Percentiles rank a stretch among this genome's conserved stretches.
These are phyloP conservation scores for Brachionus koreanus DNA, from an alignment of 1,140 invertebrate genomes.

Conservation along the genomic window DNA sequence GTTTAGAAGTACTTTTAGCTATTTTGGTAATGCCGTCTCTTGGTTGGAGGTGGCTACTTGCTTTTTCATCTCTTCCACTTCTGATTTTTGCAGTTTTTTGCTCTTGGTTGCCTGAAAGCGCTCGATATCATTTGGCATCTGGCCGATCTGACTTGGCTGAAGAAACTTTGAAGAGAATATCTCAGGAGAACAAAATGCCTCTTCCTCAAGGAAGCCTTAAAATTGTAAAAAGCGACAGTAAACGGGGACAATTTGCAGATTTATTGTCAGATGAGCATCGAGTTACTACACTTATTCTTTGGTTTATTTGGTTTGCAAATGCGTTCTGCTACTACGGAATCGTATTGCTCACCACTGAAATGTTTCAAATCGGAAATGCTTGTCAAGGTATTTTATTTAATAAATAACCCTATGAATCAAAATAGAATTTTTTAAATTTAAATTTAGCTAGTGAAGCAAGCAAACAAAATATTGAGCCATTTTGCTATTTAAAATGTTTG, in stretches of 20 bases:
- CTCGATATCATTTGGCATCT: slow-evolving; percentile 76
- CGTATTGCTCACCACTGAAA: slow-evolving; percentile 87
- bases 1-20: slow-evolving; percentile 69
- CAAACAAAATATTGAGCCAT: slow-evolving; percentile 49
- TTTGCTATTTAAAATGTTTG: slow-evolving; percentile 70
- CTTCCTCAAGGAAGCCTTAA: slow-evolving; percentile 76
- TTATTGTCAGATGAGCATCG: slow-evolving; percentile 19
- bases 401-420: too few species aligned
- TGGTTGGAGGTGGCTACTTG: slow-evolving; percentile 84
- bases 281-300: slow-evolving; percentile 38
- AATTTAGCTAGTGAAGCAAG: slow-evolving; percentile 42
- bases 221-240: slow-evolving; percentile 66
- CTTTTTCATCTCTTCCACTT: slow-evolving; percentile 78
- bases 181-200: slow-evolving; percentile 79
- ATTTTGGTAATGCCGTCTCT: slow-evolving; percentile 83
- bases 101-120: slow-evolving; percentile 88
- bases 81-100: slow-evolving; percentile 54
- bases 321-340: slow-evolving; percentile 94
- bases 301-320: slow-evolving; percentile 73
- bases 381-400: slow-evolving; percentile 59
- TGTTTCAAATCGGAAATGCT: slow-evolving; percentile 68
- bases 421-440: slow-evolving; percentile 9
- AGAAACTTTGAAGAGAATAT: slow-evolving; percentile 75
- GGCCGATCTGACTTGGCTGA: slow-evolving; percentile 80
- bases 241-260: slow-evolving; percentile 35